phyloP scores from a whole-genome alignment of 2,888 invertebrate species.

The Melinaea menophilus region DNA sequence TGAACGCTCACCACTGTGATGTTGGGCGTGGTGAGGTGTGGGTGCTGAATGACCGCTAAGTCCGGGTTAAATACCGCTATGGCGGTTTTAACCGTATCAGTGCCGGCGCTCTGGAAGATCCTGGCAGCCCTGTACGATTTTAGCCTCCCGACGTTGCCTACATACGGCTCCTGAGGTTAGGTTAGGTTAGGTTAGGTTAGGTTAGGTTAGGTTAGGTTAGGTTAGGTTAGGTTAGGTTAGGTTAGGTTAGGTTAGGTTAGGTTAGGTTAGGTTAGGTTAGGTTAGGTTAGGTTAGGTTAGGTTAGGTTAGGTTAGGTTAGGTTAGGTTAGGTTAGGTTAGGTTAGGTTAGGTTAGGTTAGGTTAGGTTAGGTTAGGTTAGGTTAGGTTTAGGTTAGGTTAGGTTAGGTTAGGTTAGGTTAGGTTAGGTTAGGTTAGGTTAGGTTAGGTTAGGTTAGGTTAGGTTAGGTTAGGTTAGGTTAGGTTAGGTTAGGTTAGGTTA shows the following conservation, averaged over 20 bases:
- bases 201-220: conserved; percentile 35
- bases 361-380: conserved; percentile 29
- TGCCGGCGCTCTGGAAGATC: conserved; percentile 14
- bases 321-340: conserved; percentile 31
- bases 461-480: conserved; percentile 19
- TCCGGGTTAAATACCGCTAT: conserved; percentile 20
- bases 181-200: conserved; percentile 31
- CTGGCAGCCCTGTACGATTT: neutral
- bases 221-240: conserved; percentile 28
- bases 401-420: conserved; percentile 17
- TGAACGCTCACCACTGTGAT: conserved; percentile 13
- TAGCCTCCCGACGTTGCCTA: conserved; percentile 3
- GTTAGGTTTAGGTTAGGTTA: conserved; percentile 31
- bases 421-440: conserved; percentile 31
- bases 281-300: conserved; percentile 30
- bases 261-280: conserved; percentile 19
- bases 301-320: conserved; percentile 33
- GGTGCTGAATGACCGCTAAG: conserved; percentile 5
- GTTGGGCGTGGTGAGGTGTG: conserved; percentile 12
- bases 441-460: conserved; percentile 33
- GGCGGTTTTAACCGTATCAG: conserved; percentile 20
- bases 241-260: conserved; percentile 14
- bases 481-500: conserved; percentile 36
- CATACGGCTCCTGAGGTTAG: conserved; percentile 25
- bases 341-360: conserved; percentile 32